Percentiles rank a stretch among this genome's conserved stretches.
Conservation (phyloP, 2,113 vertebrate species). For the Plecturocebus donacophilus region DNA sequence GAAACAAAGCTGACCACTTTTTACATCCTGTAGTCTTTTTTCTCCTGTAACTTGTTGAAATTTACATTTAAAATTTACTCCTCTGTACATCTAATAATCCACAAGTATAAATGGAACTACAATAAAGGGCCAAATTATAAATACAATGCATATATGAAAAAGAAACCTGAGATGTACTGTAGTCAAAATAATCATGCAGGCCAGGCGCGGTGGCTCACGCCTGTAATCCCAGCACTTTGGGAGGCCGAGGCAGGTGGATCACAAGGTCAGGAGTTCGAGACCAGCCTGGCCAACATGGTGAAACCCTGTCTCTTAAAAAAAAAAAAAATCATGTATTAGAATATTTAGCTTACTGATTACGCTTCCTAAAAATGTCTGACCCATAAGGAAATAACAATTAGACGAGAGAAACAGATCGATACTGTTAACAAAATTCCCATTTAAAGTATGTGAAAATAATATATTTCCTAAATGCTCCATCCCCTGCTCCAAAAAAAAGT, state of each 20-base stretch:
- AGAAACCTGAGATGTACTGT: neutral
- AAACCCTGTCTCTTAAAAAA: too few species aligned
- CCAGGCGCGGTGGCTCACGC: too few species aligned
- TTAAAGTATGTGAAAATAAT: slow-evolving; percentile 27
- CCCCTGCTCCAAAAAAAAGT: neutral
- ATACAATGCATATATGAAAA: neutral
- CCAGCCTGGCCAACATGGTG: too few species aligned
- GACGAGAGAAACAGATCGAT: neutral
- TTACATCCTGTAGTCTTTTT: neutral
- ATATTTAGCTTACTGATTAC: neutral
- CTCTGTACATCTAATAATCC: neutral
- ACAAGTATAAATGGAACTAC: neutral
- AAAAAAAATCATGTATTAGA: neutral
- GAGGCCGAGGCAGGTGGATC: too few species aligned
- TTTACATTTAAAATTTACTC: slow-evolving; percentile 24
- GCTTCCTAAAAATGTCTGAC: neutral
- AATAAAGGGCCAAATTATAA: neutral
- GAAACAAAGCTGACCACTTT: slow-evolving; percentile 23
- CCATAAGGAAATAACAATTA: slow-evolving; percentile 32
- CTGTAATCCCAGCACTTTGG: too few species aligned
- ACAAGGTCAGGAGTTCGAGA: too few species aligned
- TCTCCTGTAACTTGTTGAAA: neutral
- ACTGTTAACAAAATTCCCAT: neutral
- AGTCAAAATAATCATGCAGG: slow-evolving; percentile 15
- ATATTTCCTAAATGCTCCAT: neutral